Evolutionary conservation across 2,888 invertebrate species (phyloP).

Genomic region (Phengaris alcon): DNA sequence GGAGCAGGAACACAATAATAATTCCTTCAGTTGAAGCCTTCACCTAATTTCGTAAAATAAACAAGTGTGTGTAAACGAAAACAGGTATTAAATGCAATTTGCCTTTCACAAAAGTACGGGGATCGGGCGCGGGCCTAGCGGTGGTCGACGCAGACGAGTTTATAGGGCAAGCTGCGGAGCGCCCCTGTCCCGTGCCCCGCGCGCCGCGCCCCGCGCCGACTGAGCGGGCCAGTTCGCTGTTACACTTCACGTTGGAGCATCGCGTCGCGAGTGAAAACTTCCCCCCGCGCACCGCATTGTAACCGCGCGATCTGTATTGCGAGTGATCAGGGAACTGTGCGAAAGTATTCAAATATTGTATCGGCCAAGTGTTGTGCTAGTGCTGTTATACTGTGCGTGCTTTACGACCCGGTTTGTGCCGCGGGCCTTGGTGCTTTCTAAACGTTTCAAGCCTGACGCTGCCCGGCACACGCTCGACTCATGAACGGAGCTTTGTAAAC

Average conservation of each 20-base stretch:
- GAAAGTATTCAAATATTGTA: constrained; percentile 40
- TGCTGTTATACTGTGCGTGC: constrained; percentile 49
- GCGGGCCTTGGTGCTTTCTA: constrained; percentile 52
- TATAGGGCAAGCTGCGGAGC: constrained; percentile 61
- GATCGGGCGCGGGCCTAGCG: constrained; percentile 13
- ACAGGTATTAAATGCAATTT: constrained; percentile 47
- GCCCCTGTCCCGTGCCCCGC: constrained; percentile 36
- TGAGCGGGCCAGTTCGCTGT: constrained; percentile 45
- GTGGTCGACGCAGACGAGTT: constrained; percentile 51
- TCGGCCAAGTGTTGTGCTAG: constrained; percentile 41
- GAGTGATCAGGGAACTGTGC: constrained; percentile 45
- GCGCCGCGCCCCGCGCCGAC: constrained; percentile 41
- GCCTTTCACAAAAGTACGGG: constrained; percentile 65
- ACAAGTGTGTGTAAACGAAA: constrained; percentile 29
- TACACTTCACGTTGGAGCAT: constrained; percentile 39
- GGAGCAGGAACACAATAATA: not conserved
- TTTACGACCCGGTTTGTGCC: constrained; percentile 57
- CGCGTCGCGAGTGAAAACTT: constrained; percentile 31
- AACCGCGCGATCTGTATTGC: constrained; percentile 48
- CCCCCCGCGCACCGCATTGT: constrained; percentile 48
- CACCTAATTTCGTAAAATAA: constrained; percentile 5
- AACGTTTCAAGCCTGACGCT: constrained; percentile 48
- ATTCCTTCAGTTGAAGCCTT: not conserved
- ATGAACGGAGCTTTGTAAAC: constrained; percentile 36
- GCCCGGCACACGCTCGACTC: constrained; percentile 34